phyloP scores from a whole-genome alignment of 2,113 vertebrate genomes.

The Pachypanchax playfairii region DNA sequence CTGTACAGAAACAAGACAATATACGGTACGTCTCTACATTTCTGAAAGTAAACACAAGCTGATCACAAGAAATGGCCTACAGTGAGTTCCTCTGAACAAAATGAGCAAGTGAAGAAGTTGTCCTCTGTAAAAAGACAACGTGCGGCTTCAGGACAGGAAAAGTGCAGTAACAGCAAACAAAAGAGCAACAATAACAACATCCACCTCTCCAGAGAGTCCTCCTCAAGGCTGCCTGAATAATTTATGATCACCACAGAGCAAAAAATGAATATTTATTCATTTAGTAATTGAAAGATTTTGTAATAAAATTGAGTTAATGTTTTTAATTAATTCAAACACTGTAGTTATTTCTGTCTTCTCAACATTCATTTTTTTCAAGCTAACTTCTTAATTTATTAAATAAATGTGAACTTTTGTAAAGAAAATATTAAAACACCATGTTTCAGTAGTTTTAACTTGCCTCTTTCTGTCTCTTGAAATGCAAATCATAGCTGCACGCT shows the following conservation, averaged over 20 bases:
- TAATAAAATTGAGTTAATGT: too few relatives aligned
- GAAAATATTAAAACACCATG: too few relatives aligned
- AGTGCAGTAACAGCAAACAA: conserved; percentile 39
- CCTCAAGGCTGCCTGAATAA: conserved; percentile 46
- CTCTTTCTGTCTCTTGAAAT: conserved; percentile 6
- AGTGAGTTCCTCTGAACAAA: conserved; percentile 45
- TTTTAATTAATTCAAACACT: too few relatives aligned
- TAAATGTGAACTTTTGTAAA: too few relatives aligned
- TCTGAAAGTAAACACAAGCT: conserved; percentile 6
- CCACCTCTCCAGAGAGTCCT: conserved; percentile 27
- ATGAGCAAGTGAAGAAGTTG: conserved; percentile 29
- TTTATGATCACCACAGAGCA: conserved; percentile 37
- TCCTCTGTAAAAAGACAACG: conserved; percentile 14
- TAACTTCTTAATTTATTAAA: too few relatives aligned
- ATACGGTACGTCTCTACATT: not conserved
- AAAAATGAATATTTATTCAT: too few relatives aligned
- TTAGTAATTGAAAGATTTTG: too few relatives aligned
- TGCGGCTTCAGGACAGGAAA: conserved; percentile 25
- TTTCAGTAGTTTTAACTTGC: not conserved
- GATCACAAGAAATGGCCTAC: conserved; percentile 23
- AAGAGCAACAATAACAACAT: conserved; percentile 52
- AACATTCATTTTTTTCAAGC: too few relatives aligned
- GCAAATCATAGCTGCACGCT: conserved; percentile 44
- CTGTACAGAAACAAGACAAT: not conserved
- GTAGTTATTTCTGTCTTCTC: too few relatives aligned